Evolutionary conservation across 2,888 invertebrate species (phyloP), one percentile per base, ranked within the genome.

Genomic region (Cerastoderma edule): DNA sequence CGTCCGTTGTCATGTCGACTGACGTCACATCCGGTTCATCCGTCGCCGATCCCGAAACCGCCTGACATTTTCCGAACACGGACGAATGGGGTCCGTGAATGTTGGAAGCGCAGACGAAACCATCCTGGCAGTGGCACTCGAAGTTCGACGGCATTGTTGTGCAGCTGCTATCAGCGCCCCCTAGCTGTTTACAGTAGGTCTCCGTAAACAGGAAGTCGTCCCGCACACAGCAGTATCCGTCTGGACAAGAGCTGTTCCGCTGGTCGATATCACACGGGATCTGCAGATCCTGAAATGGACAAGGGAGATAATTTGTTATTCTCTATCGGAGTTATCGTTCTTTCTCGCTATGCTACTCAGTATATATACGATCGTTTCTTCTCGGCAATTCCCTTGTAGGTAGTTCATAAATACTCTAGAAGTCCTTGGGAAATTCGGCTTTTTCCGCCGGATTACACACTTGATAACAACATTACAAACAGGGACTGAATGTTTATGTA

Each of bases 201-300:
- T 78, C 72, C 2, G 75, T 75, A 39, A 70, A 78, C 50, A 81
- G 60, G 64, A 75, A 81, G 22, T 81, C 78, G 44, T 81, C 81
- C 2, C 78, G 66, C 0, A 78, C 81, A 64, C 81, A 81, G 60
- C 78, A 81, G 30, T 50, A 73, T 1, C 70, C 71, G 24, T 44
- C 32, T 0, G 77, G 70, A 53, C 81, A 78, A 0, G 74, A 68
- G 8, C n/a, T 53, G 46, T 63, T 60, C 27, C 63, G 46, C 22
- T 24, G 32, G 32, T 32, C n/a, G 19, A 70, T 30, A 39, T 70
- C 53, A 63, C 70, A 70, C 32, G 48, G 27, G n/a, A 63, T 70
- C n/a, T 63, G 32, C 32, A 60, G 28, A 46, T 39, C 57, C 68
- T 68, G 60, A 8, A 60, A 60, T 8, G 44, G 8, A 44, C 16